Base-by-base conservation (phyloP, 2,888 invertebrate species). In the Adelphocoris suturalis region DNA sequence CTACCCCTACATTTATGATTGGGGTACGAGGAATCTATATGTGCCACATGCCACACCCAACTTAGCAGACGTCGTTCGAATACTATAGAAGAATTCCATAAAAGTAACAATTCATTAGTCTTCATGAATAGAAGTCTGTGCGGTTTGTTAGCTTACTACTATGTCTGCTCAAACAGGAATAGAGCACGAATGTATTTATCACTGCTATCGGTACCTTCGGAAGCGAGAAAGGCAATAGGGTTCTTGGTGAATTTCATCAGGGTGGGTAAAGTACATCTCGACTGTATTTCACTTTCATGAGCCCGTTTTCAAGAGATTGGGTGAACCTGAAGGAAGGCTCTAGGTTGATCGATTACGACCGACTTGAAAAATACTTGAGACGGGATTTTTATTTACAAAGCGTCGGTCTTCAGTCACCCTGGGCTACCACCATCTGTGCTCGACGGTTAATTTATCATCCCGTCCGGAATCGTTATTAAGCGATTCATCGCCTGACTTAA, bases 241-340 rank as follows among this genome's bases (percentile, higher is more conserved):
- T 16, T 57, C 57, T 57, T 14, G 57, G 57, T 16, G 57, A 57
- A 57, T 57, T 57, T 57, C 57, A 5, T 57, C 16, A 57, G 57
- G 57, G 57, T 57, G 57, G 37, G n/a, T n/a, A 37, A 37, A 7
- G 37, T 37, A 52, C 52, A 1, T 11, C 13, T 52, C 11, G 52
- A n/a, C 19, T 13, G 37, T 46, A 78, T 78, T 47, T 78, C 16
- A 78, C 78, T 78, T 78, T 78, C 78, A 78, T 46, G 78, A 78
- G 47, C 19, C 28, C 78, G 46, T 19, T 14, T 46, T 78, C 78
- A 78, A 78, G 46, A 78, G 78, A 78, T 78, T 46, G 68, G 68
- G 68, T n/a, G 68, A 27, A 19, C 68, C 68, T 68, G 19, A 23
- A 68, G 68, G 68, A 78, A 46, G 78, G 13, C 37, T 78, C 78